phyloP scores from a whole-genome alignment of 2,888 invertebrate species.

The Drosophila merina region DNA sequence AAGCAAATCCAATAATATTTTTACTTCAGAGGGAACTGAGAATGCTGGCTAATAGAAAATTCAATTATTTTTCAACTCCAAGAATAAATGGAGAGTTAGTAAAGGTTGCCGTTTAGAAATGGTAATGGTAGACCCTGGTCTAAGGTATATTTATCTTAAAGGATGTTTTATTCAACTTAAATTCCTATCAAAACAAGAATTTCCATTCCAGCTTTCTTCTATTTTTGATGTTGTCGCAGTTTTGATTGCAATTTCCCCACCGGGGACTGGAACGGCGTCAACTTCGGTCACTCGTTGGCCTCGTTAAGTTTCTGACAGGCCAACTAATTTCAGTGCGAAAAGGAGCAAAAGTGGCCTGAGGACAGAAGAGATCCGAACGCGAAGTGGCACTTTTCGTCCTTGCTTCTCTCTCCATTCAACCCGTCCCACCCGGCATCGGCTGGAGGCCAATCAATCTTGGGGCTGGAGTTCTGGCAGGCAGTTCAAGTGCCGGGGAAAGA shows the following conservation, averaged over 20 bases:
- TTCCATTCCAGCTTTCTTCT: neutral
- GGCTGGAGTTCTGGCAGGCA: slow-evolving; percentile 37
- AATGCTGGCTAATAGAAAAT: neutral
- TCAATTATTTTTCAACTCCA: too few species aligned
- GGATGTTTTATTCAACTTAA: too few species aligned
- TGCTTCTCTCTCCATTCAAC: slow-evolving; percentile 1
- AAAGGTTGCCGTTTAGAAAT: too few species aligned
- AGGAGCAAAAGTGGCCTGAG: slow-evolving; percentile 18
- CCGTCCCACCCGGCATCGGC: slow-evolving; percentile 16
- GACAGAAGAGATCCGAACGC: slow-evolving; percentile 26
- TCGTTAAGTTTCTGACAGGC: slow-evolving; percentile 48
- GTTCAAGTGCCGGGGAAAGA: slow-evolving; percentile 36
- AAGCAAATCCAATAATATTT: slow-evolving; percentile 7
- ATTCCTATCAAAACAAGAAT: neutral
- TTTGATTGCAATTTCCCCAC: slow-evolving; percentile 15
- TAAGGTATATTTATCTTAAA: too few species aligned
- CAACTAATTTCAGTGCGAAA: slow-evolving; percentile 42
- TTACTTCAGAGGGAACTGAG: neutral
- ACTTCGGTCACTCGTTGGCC: slow-evolving; percentile 16
- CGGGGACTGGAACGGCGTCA: slow-evolving; percentile 1
- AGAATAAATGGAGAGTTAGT: too few species aligned
- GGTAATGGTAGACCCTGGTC: too few species aligned
- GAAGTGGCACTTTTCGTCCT: slow-evolving; percentile 36
- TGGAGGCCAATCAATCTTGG: slow-evolving; percentile 61
- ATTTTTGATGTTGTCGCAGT: slow-evolving; percentile 13